A percentile compares a stretch with the other conserved stretches of the same genome.
phyloP scores from a whole-genome alignment of 1,140 invertebrate species.

The Sinella curviseta region DNA sequence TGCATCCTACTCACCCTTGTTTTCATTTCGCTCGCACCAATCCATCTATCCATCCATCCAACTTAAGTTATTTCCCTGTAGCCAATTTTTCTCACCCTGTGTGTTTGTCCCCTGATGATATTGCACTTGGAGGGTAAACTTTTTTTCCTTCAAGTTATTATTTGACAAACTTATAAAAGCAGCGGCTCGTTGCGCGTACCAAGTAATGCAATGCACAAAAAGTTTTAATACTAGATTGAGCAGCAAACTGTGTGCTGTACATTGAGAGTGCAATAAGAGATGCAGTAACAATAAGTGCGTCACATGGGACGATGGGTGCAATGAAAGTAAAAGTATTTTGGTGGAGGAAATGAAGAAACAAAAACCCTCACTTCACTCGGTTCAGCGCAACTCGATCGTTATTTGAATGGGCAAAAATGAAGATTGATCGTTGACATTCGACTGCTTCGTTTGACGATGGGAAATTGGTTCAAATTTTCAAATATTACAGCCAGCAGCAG shows the following conservation, averaged over 20 bases:
- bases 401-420: conserved; percentile 10
- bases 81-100: neutral
- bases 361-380: neutral
- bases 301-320: neutral
- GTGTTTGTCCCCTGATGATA: neutral
- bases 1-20: neutral
- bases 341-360: neutral
- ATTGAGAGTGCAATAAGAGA: no score
- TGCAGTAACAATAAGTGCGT: no score
- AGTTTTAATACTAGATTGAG: no score
- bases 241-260: no score
- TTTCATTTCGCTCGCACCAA: neutral
- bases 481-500: no score
- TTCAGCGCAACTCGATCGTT: neutral
- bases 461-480: no score
- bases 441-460: no score
- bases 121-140: neutral
- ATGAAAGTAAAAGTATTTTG: neutral
- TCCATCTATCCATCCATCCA: neutral
- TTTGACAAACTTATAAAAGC: neutral
- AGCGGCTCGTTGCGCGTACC: no score
- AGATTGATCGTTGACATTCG: neutral
- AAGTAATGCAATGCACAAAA: no score
- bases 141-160: conserved; percentile 3
- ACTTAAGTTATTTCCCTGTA: conserved; percentile 9